These are phyloP conservation scores for Kradibia gibbosae DNA, from an alignment of 1,140 invertebrate genomes.

Conservation along the genomic window DNA sequence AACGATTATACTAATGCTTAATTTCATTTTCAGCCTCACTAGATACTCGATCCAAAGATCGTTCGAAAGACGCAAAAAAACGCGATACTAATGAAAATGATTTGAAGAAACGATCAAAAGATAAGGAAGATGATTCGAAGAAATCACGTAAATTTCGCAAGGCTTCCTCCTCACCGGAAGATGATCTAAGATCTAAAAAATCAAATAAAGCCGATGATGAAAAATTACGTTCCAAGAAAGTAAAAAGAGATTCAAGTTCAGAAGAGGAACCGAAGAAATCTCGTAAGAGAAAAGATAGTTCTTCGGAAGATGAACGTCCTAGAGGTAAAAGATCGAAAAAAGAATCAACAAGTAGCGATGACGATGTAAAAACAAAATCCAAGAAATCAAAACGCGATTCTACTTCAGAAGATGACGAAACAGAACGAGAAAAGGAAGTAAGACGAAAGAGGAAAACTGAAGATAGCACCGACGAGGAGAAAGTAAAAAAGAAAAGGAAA, in stretches of 20 bases:
- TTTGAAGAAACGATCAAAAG: conserved; percentile 65
- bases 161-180: conserved; percentile 78
- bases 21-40: conserved; percentile 54
- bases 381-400: conserved; percentile 69
- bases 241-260: conserved; percentile 74
- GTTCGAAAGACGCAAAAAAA: conserved; percentile 66
- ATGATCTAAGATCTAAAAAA: conserved; percentile 77
- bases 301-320: conserved; percentile 69
- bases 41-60: conserved; percentile 65
- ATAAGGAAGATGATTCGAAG: conserved; percentile 71
- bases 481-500: conserved; percentile 79
- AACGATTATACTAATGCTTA: background rate
- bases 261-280: conserved; percentile 74
- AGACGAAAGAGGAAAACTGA: conserved; percentile 71
- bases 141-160: conserved; percentile 73
- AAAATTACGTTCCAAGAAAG: conserved; percentile 72
- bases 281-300: conserved; percentile 67
- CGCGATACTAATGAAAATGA: conserved; percentile 71
- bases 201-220: conserved; percentile 72
- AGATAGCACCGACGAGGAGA: conserved; percentile 80
- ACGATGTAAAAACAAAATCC: conserved; percentile 61
- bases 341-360: conserved; percentile 71
- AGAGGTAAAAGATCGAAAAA: conserved; percentile 72
- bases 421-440: conserved; percentile 67
- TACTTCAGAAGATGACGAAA: conserved; percentile 72